phyloP scores from a whole-genome alignment of 2,888 invertebrate species.

The Heteromyza rotundicornis region DNA sequence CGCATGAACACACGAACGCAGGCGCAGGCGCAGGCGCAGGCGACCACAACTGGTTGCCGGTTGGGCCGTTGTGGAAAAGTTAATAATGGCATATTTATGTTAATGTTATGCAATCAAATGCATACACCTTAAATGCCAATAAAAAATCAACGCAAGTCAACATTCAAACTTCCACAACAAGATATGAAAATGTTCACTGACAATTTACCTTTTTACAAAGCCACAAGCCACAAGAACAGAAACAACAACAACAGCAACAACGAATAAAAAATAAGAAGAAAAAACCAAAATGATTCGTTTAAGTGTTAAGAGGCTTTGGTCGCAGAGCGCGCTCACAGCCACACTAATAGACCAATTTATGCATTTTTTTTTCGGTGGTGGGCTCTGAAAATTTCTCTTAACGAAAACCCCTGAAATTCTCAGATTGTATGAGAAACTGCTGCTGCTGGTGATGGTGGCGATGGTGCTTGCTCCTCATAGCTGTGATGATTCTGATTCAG shows the following conservation, averaged over 20 bases:
- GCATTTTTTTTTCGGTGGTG: not conserved
- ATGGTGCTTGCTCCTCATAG: not conserved
- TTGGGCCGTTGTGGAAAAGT: constrained; percentile 19
- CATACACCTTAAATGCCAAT: constrained; percentile 55
- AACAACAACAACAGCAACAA: not conserved
- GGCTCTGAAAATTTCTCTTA: not conserved
- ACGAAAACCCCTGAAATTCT: not conserved
- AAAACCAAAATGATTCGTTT: too few relatives aligned
- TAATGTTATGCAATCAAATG: constrained; percentile 58
- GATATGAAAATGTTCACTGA: too few relatives aligned
- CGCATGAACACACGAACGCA: constrained; percentile 10
- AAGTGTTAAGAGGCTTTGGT: not conserved
- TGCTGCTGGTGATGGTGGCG: not conserved
- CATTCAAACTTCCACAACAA: too few relatives aligned
- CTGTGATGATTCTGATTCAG: constrained; percentile 11
- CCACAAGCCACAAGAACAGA: too few relatives aligned
- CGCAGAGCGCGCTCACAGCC: not conserved
- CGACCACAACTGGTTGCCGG: not conserved
- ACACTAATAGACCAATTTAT: constrained; percentile 3
- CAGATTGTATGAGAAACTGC: constrained; percentile 1
- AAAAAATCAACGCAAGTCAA: constrained; percentile 54
- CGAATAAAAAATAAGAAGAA: too few relatives aligned
- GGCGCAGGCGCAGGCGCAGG: not conserved
- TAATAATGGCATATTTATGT: constrained; percentile 56
- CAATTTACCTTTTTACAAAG: too few relatives aligned